Conservation (phyloP, 1,140 invertebrate species). For the Macrobrachium rosenbergii region DNA sequence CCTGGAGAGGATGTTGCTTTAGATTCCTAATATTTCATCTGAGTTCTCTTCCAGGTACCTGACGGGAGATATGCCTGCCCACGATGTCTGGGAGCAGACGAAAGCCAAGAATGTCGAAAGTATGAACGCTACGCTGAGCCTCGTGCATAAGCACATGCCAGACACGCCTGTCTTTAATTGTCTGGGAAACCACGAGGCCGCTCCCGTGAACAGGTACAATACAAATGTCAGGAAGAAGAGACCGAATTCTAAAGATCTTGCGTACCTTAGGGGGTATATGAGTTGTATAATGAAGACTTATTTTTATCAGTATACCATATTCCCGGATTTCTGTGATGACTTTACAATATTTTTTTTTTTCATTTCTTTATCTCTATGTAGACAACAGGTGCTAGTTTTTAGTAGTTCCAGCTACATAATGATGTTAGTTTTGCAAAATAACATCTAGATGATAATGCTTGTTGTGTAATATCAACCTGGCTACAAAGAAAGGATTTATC, state of each 20-base stretch:
- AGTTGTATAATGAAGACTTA: neutral
- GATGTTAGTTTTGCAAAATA: too few relatives aligned
- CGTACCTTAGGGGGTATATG: neutral
- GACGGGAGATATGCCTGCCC: conserved; percentile 66
- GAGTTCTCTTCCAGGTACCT: conserved; percentile 72
- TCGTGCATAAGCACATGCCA: conserved; percentile 77
- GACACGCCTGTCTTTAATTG: conserved; percentile 79
- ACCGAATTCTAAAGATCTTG: neutral
- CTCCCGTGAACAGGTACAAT: conserved; percentile 86
- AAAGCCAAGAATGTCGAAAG: conserved; percentile 77
- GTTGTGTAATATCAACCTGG: too few relatives aligned
- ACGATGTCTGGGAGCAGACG: conserved; percentile 68
- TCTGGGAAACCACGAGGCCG: conserved; percentile 90
- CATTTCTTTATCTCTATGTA: too few relatives aligned
- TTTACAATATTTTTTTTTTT: too few relatives aligned
- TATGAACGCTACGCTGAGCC: conserved; percentile 74
- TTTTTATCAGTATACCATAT: too few relatives aligned
- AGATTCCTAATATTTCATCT: too few relatives aligned
- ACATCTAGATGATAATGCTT: too few relatives aligned
- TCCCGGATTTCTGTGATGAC: too few relatives aligned
- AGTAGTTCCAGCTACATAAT: too few relatives aligned
- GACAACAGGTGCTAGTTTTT: too few relatives aligned
- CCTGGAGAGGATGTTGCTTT: too few relatives aligned
- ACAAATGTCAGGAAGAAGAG: neutral
- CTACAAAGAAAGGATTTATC: too few relatives aligned